These are phyloP conservation scores for Lynx canadensis DNA, from an alignment of 2,113 vertebrate species.

Conservation along the genomic window DNA sequence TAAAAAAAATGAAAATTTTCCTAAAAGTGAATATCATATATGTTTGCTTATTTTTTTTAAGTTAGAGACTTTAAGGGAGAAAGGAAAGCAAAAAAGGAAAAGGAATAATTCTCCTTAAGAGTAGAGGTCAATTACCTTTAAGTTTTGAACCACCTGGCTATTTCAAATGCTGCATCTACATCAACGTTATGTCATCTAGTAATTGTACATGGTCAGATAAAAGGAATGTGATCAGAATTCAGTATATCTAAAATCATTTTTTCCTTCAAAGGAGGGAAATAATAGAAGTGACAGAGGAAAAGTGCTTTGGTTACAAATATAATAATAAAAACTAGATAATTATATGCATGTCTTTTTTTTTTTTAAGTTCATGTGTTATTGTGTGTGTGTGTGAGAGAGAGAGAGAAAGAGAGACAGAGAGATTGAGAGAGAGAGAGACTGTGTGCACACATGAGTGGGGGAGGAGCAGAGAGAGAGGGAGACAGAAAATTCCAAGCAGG, in stretches of 20 bases:
- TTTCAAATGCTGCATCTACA: neutral
- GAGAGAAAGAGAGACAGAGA: too few species aligned
- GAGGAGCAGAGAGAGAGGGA: too few species aligned
- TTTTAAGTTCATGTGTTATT: too few species aligned
- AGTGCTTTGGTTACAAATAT: neutral
- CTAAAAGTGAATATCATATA: neutral
- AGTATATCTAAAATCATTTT: neutral
- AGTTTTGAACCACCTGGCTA: neutral
- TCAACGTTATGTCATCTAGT: neutral
- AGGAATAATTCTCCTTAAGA: neutral
- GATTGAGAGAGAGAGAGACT: too few species aligned
- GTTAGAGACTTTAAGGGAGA: neutral
- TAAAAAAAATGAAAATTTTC: neutral
- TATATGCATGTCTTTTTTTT: neutral
- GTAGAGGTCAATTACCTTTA: neutral
- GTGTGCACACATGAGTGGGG: too few species aligned
- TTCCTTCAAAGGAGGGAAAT: neutral
- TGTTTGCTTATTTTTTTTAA: neutral
- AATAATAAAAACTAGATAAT: neutral
- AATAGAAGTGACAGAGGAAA: neutral
- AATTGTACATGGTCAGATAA: neutral
- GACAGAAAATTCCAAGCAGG: too few species aligned
- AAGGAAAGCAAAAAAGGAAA: neutral
- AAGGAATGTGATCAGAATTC: neutral
- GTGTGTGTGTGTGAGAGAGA: too few species aligned